Conservation (phyloP, 1,140 invertebrate species). For the Eurosta solidaginis region DNA sequence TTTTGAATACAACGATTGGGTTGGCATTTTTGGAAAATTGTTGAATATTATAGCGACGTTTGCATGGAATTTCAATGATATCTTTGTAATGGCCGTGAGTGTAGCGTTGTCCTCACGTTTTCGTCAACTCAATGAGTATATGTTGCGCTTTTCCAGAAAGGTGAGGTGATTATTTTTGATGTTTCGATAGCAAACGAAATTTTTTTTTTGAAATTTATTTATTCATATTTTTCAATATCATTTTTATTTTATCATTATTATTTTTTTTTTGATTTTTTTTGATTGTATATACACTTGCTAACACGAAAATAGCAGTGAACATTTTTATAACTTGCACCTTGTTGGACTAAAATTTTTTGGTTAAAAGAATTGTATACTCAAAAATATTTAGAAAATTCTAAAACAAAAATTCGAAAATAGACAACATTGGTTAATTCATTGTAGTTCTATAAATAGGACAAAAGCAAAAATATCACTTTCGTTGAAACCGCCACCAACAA, state of each 20-base stretch:
- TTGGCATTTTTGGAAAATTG: slow-evolving; percentile 56
- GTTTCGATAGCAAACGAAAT: neutral
- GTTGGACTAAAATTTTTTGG: too few relatives aligned
- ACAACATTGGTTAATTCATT: too few relatives aligned
- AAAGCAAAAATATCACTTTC: too few relatives aligned
- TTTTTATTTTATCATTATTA: neutral
- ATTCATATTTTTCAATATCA: neutral
- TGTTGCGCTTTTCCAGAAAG: slow-evolving; percentile 62
- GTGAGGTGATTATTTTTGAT: slow-evolving; percentile 44
- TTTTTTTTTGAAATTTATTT: neutral
- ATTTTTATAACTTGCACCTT: too few relatives aligned
- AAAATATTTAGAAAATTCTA: too few relatives aligned
- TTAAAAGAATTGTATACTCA: too few relatives aligned
- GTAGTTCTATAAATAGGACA: too few relatives aligned
- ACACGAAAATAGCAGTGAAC: too few relatives aligned
- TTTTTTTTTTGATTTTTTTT: too few relatives aligned
- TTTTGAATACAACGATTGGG: slow-evolving; percentile 43
- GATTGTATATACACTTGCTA: too few relatives aligned
- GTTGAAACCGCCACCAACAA: too few relatives aligned
- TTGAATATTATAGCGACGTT: slow-evolving; percentile 70
- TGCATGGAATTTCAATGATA: slow-evolving; percentile 71
- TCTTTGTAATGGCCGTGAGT: slow-evolving; percentile 69
- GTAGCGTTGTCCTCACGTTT: slow-evolving; percentile 66
- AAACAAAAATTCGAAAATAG: too few relatives aligned
- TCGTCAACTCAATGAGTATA: slow-evolving; percentile 64